Percentiles rank a stretch among this genome's conserved stretches.
These are phyloP conservation scores for Coremacera marginata DNA, from an alignment of 2,888 invertebrate genomes.

Conservation along the genomic window DNA sequence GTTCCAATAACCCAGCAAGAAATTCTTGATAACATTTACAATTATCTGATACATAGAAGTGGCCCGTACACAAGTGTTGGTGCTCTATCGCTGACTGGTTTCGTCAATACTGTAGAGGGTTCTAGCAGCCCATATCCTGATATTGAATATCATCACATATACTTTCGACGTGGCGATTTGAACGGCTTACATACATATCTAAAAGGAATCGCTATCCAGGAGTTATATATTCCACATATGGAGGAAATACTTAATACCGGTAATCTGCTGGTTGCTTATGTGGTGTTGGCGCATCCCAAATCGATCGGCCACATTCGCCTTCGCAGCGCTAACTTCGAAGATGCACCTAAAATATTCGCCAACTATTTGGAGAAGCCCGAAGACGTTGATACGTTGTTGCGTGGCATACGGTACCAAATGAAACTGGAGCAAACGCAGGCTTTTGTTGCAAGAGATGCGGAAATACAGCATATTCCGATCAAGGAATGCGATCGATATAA, in stretches of 20 bases:
- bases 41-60: constrained; percentile 70
- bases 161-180: constrained; percentile 48
- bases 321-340: constrained; percentile 69
- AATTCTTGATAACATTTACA: constrained; percentile 56
- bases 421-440: constrained; percentile 67
- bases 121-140: constrained; percentile 72
- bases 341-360: constrained; percentile 72
- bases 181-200: constrained; percentile 56
- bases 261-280: constrained; percentile 46
- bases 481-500: constrained; percentile 51
- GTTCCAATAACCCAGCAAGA: constrained; percentile 55
- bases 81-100: constrained; percentile 70
- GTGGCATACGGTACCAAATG: constrained; percentile 59
- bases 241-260: constrained; percentile 16
- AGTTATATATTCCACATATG: constrained; percentile 37
- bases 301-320: constrained; percentile 70
- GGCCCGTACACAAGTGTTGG: constrained; percentile 68
- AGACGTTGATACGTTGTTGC: constrained; percentile 51
- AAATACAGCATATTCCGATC: constrained; percentile 51
- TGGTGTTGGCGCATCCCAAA: constrained; percentile 61
- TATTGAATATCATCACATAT: constrained; percentile 71
- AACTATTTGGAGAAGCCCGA: constrained; percentile 70
- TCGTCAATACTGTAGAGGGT: constrained; percentile 71
- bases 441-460: constrained; percentile 63
- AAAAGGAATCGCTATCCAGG: constrained; percentile 40